These are phyloP conservation scores for Chaetorhynchus papuensis DNA, from an alignment of 2,113 vertebrate genomes.

Conservation along the genomic window DNA sequence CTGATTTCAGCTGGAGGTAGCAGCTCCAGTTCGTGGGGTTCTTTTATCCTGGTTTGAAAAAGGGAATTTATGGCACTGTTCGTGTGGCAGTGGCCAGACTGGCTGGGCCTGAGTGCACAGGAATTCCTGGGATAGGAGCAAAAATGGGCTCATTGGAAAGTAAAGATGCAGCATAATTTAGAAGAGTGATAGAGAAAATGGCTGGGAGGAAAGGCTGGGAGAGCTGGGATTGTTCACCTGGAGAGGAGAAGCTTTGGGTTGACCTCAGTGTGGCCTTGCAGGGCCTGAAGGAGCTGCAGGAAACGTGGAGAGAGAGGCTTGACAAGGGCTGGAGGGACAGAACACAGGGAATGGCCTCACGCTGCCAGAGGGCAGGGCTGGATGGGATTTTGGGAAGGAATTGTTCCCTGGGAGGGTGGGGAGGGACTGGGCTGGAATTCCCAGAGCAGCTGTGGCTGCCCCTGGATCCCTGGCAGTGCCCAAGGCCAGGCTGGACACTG, in stretches of 20 bases:
- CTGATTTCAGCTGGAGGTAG: background rate
- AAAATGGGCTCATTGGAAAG: background rate
- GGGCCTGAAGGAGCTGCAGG: background rate
- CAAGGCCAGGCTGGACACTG: too few species aligned
- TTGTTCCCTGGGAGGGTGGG: background rate
- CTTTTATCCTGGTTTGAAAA: background rate
- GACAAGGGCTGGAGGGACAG: background rate
- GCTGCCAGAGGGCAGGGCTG: rapidly evolving
- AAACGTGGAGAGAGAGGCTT: background rate
- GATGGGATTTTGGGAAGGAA: background rate
- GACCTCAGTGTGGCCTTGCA: background rate
- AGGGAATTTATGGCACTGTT: background rate
- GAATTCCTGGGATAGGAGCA: background rate
- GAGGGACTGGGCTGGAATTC: too few species aligned
- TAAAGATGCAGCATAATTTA: background rate
- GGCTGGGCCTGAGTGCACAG: background rate
- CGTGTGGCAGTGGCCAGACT: background rate
- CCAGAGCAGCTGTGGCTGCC: too few species aligned
- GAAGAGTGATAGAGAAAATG: background rate
- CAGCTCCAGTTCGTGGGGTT: background rate
- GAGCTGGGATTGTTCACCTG: background rate
- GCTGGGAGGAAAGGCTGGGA: background rate
- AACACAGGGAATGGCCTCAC: background rate
- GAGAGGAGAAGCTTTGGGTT: background rate
- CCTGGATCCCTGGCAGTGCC: too few species aligned